Base-by-base conservation (phyloP, 2,797 vertebrate genomes). In the Pempheris klunzingeri region DNA sequence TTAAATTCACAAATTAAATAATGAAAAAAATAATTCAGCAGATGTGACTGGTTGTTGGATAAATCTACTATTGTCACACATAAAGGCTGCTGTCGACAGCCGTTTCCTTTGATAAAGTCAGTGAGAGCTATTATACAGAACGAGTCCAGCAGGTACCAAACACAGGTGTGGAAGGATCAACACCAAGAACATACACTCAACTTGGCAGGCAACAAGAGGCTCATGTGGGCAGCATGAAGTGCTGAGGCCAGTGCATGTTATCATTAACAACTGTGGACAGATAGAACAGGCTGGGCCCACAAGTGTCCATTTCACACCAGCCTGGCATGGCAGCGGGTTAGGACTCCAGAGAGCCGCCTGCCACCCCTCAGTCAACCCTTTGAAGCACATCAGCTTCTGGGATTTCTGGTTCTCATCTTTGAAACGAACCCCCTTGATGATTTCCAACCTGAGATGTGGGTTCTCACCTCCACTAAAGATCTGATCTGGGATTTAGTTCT, bases 191-290 rank as follows among this genome's bases (percentile, higher is more conserved):
- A 84, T 65, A 73, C 83, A 81, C 84, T 77, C 76, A 58, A 80
- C 62, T 86, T 91, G 88, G 92, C 90, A 91, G 80, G 83, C 82
- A 80, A 80, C 82, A 77, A 78, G 78, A 83, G 84, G 79, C 82
- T 84, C 78, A 74, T 69, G 79, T 77, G 84, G 82, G 81, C 85
- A 85, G 83, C 89, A 77, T 85, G 76, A 82, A 87, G 87, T 83
- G 85, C 85, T 24, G 80, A 81, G 78, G 74, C 80, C 65, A 7
- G 38, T 61, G 75, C 78, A 74, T 92, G 88, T 91, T 92, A 90
- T 91, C 89, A 90, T 87, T 92, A 92, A 92, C 89, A 87, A 89
- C 91, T 93, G 91, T 88, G 82, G 92, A 93, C 92, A 92, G 91
- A 90, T 62, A 52, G 80, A 89, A 78, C 73, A 78, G 81, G 84